These are phyloP conservation scores for Lasius fuliginosus DNA, from an alignment of 2,888 invertebrate species.

Conservation along the genomic window DNA sequence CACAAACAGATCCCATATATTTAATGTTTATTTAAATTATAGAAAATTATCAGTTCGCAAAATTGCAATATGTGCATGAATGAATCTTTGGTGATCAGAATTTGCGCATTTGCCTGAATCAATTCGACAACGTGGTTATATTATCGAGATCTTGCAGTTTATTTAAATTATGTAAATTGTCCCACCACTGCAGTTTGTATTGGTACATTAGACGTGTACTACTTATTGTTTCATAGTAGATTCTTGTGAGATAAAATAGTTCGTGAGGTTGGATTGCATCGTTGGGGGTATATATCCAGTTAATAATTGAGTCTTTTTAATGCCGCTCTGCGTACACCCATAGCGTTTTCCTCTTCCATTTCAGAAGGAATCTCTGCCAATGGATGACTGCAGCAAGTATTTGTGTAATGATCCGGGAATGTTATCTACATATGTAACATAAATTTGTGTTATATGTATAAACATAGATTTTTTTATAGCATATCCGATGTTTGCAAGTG, in stretches of 20 bases:
- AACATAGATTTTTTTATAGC: neutral
- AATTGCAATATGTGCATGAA: neutral
- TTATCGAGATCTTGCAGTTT: constrained; percentile 91
- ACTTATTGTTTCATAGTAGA: constrained; percentile 96
- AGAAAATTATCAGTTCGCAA: neutral
- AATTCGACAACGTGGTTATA: neutral
- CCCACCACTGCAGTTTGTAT: constrained; percentile 93
- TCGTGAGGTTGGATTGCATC: constrained; percentile 89
- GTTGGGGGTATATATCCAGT: constrained; percentile 94
- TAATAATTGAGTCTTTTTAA: constrained; percentile 95
- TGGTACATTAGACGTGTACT: constrained; percentile 93
- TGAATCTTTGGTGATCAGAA: neutral
- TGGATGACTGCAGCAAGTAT: constrained; percentile 99
- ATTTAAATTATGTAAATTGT: constrained; percentile 91
- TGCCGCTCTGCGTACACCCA: constrained; percentile 94
- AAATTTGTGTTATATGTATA: neutral
- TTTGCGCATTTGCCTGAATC: neutral
- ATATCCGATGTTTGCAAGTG: neutral
- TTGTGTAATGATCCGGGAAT: constrained; percentile 95
- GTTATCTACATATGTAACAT: constrained; percentile 89
- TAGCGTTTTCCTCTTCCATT: constrained; percentile 90
- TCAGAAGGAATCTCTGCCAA: constrained; percentile 91
- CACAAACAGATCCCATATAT: neutral
- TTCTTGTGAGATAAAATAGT: constrained; percentile 94
- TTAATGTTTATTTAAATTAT: neutral